phyloP scores from a whole-genome alignment of 1,140 invertebrate genomes.

The Bombyx mori region DNA sequence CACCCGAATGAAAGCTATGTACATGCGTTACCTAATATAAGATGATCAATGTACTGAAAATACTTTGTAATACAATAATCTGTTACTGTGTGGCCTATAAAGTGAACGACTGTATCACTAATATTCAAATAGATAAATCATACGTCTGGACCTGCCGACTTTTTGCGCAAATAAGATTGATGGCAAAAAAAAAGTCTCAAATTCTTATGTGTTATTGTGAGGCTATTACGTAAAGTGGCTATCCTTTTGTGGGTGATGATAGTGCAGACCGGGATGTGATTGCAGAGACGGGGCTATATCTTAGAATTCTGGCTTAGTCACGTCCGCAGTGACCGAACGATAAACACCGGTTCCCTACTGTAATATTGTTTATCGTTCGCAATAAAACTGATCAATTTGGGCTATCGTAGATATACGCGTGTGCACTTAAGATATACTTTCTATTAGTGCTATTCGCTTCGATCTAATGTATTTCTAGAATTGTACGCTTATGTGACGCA shows the following conservation, averaged over 20 bases:
- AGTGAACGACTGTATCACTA: slow-evolving; percentile 14
- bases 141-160: slow-evolving; percentile 34
- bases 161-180: slow-evolving; percentile 43
- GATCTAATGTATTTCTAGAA: too few relatives aligned
- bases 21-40: too few relatives aligned
- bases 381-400: too few relatives aligned
- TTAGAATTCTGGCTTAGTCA: slow-evolving; percentile 23
- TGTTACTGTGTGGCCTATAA: not conserved
- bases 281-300: slow-evolving; percentile 21
- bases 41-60: not conserved
- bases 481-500: too few relatives aligned
- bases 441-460: too few relatives aligned
- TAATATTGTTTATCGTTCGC: too few relatives aligned
- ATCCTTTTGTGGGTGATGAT: slow-evolving; percentile 27
- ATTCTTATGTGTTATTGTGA: slow-evolving; percentile 23
- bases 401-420: too few relatives aligned
- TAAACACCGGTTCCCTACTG: too few relatives aligned
- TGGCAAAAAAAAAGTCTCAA: slow-evolving; percentile 29
- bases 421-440: too few relatives aligned
- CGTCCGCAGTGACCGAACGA: slow-evolving; percentile 9
- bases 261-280: slow-evolving; percentile 17
- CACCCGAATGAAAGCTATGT: too few relatives aligned
- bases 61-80: not conserved
- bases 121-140: slow-evolving; percentile 60
- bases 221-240: slow-evolving; percentile 22